Percentiles rank a stretch among this genome's conserved stretches.
Conservation (phyloP, 2,113 vertebrate genomes). For the Brachypodius melanocephalos region DNA sequence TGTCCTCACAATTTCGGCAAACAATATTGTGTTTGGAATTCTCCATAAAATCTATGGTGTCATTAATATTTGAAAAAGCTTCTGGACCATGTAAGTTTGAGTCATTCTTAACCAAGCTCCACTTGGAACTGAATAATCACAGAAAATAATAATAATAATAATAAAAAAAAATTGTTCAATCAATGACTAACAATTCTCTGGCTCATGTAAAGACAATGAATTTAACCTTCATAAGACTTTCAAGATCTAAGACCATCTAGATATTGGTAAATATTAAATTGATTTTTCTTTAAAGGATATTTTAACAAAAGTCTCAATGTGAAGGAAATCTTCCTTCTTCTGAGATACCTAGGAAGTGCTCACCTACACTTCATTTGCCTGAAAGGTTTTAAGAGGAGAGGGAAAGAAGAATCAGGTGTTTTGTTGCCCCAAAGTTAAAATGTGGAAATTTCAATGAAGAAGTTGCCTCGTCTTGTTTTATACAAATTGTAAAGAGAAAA, state of each 20-base stretch:
- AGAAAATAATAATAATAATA: background rate
- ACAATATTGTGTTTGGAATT: background rate
- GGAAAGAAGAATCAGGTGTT: background rate
- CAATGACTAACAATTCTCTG: background rate
- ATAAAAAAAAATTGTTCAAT: fast-evolving
- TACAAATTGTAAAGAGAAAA: background rate
- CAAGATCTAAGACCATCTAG: background rate
- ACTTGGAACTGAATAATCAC: background rate
- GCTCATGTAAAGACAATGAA: background rate
- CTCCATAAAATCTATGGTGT: background rate
- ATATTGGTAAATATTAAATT: background rate
- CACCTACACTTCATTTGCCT: background rate
- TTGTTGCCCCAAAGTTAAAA: background rate
- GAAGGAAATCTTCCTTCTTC: background rate
- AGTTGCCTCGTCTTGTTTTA: background rate
- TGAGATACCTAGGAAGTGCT: background rate
- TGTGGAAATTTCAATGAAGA: background rate
- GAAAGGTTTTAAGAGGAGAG: background rate
- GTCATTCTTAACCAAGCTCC: background rate
- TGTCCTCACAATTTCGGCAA: background rate
- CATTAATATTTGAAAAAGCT: background rate
- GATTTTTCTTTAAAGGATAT: background rate
- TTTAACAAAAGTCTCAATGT: background rate
- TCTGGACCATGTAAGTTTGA: background rate
- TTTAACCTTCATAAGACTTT: background rate